phyloP scores from a whole-genome alignment of 2,888 invertebrate genomes.

The Perizoma affinitatum region DNA sequence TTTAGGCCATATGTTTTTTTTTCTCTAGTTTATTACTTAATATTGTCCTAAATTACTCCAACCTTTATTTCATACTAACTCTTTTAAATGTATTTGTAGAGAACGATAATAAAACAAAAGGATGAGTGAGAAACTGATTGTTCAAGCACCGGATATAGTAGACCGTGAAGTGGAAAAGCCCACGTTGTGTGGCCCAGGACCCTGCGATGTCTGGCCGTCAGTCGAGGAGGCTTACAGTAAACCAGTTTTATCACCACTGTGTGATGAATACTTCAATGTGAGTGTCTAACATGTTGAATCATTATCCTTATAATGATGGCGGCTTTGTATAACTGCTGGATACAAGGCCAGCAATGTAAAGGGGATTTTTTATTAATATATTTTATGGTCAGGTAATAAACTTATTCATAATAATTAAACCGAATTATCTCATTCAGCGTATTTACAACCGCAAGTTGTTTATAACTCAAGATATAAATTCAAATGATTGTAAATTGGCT shows the following conservation, averaged over 20 bases:
- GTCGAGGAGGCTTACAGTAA: constrained; percentile 60
- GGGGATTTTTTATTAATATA: no score
- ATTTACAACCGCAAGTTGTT: constrained; percentile 20
- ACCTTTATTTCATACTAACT: background rate
- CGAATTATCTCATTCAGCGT: constrained; percentile 10
- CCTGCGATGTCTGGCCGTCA: constrained; percentile 69
- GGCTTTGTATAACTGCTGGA: no score
- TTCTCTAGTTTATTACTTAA: background rate
- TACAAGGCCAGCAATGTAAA: no score
- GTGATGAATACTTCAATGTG: constrained; percentile 68
- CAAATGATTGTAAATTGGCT: constrained; percentile 29
- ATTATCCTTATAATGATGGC: no score
- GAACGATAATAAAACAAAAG: constrained; percentile 37
- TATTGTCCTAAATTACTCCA: background rate
- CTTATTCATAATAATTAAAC: no score
- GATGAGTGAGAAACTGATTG: constrained; percentile 49
- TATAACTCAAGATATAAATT: constrained; percentile 27
- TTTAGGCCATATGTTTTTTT: background rate
- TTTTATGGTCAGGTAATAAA: no score
- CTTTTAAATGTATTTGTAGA: background rate
- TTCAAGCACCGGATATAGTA: constrained; percentile 60
- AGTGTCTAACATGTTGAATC: constrained; percentile 36
- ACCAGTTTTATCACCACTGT: constrained; percentile 62
- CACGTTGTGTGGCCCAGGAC: constrained; percentile 71
- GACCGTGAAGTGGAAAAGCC: constrained; percentile 62